Evolutionary conservation across 2,888 invertebrate species (phyloP), one percentile per base, ranked within the genome.

Genomic region (Branchipolynoe longqiensis): DNA sequence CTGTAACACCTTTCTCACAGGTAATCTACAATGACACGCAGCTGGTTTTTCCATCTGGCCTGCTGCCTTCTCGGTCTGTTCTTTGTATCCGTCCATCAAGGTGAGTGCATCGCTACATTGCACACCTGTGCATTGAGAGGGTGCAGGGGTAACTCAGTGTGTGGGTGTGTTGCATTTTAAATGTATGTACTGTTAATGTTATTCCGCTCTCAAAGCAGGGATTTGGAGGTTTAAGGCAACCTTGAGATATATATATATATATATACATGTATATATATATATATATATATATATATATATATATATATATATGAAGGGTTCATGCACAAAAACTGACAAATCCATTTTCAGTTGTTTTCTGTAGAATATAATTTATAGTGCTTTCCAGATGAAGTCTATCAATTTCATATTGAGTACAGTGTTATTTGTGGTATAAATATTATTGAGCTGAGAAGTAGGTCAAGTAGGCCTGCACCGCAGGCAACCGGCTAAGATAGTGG

Each of bases 271-370:
- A 31, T 73, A 73, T 73, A 73, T 73, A 73, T 14, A 73, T 31
- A 73, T 31, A 73, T 28, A 73, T 31, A 73, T 73, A 73, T 73
- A 73, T 73, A 73, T 73, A 73, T 73, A 73, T 73, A 73, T 73
- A 73, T 73, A 73, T 73, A 73, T 73, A 25, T n/a, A n/a, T n/a
- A n/a, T n/a, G n/a, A n/a, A n/a, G n/a, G n/a, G n/a, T n/a, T n/a
- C n/a, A n/a, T n/a, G n/a, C n/a, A n/a, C n/a, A n/a, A n/a, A n/a
- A n/a, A n/a, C n/a, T n/a, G n/a, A n/a, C n/a, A n/a, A n/a, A 62
- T 25, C 8, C 8, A 62, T 62, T n/a, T n/a, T n/a, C n/a, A n/a
- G n/a, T n/a, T n/a, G n/a, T n/a, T n/a, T n/a, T n/a, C n/a, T n/a
- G n/a, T n/a, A n/a, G n/a, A n/a, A n/a, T n/a, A n/a, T n/a, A n/a